Evolutionary conservation across 2,113 vertebrate species (phyloP).

Genomic region (Bambusicola thoracicus): DNA sequence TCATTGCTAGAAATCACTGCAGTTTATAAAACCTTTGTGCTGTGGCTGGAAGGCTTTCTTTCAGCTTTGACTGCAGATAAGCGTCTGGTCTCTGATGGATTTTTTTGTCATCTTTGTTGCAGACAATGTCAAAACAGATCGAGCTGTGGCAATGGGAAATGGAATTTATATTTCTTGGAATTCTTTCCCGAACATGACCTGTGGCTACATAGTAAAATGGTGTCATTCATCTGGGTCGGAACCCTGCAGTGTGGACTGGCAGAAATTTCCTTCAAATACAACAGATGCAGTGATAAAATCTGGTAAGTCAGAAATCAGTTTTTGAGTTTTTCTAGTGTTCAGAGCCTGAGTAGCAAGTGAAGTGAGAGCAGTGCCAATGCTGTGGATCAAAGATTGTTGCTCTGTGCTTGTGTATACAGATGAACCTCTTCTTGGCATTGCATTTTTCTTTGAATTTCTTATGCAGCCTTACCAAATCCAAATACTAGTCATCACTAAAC

Average conservation of each 20-base stretch:
- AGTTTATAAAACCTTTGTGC: background rate
- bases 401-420: background rate
- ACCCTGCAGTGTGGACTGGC: conserved; percentile 76
- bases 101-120: conserved; percentile 26
- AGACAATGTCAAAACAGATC: conserved; percentile 72
- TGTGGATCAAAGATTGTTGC: background rate
- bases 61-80: background rate
- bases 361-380: background rate
- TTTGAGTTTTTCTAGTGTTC: background rate
- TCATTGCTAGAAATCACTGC: background rate
- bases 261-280: conserved; percentile 72
- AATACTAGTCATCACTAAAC: conserved; percentile 2
- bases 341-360: background rate
- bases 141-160: conserved; percentile 60
- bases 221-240: conserved; percentile 62
- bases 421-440: background rate
- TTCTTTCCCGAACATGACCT: conserved; percentile 74
- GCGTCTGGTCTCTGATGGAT: conserved; percentile 13
- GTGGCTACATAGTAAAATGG: conserved; percentile 81
- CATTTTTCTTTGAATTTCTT: conserved; percentile 15
- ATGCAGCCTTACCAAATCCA: background rate
- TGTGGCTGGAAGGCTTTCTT: background rate
- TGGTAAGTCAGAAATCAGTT: conserved; percentile 66
- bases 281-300: conserved; percentile 75
- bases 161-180: conserved; percentile 78